phyloP scores from a whole-genome alignment of 1,140 invertebrate genomes.

The Lasioglossum albipes region DNA sequence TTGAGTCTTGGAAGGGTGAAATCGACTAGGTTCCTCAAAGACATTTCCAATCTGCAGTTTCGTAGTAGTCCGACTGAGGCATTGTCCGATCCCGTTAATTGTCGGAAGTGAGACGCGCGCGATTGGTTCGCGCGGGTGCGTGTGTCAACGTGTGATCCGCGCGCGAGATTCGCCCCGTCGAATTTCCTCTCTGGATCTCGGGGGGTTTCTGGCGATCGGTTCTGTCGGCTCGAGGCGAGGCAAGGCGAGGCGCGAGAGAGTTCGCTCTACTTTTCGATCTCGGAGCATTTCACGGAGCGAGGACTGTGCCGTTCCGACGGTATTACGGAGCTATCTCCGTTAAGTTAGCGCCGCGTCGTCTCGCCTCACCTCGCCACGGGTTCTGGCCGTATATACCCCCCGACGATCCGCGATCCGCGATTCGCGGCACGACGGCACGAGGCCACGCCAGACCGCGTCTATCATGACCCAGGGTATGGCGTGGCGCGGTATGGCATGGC shows the following conservation, averaged over 20 bases:
- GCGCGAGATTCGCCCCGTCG: too few species aligned
- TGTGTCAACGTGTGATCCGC: too few species aligned
- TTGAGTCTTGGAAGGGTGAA: too few species aligned
- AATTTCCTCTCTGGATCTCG: too few species aligned
- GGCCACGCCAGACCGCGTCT: constrained; percentile 15
- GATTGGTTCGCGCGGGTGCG: too few species aligned
- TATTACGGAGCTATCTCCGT: constrained; percentile 17
- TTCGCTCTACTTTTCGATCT: constrained; percentile 13
- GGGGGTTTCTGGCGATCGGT: too few species aligned
- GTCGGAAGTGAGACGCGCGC: too few species aligned
- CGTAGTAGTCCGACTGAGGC: too few species aligned
- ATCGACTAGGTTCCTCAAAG: too few species aligned
- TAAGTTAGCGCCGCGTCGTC: constrained; percentile 20
- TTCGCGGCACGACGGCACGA: constrained; percentile 4
- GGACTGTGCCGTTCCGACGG: constrained; percentile 45
- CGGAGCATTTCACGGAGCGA: constrained; percentile 44
- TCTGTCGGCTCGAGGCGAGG: too few species aligned
- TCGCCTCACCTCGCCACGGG: constrained; percentile 1
- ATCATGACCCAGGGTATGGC: not conserved
- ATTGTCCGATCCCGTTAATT: too few species aligned
- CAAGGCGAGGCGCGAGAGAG: constrained; percentile 2
- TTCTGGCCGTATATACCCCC: constrained; percentile 19
- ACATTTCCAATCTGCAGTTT: too few species aligned
- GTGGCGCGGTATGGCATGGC: not conserved
- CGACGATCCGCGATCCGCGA: constrained; percentile 22